Evolutionary conservation across 2,113 vertebrate species (phyloP).

Genomic region (Salvator merianae): DNA sequence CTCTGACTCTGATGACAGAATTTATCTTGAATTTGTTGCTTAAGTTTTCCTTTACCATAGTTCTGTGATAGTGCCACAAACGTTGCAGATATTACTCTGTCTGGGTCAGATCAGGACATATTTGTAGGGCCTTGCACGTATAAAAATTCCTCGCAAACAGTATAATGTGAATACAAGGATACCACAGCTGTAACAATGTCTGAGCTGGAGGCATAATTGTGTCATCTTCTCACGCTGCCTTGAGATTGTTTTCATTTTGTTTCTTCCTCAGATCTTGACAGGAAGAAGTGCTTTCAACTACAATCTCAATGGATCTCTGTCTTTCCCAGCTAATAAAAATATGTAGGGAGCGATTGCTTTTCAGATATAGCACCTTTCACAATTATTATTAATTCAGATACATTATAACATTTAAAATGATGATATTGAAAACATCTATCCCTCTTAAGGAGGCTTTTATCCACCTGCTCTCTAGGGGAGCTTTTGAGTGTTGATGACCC

Average conservation of each 20-base stretch:
- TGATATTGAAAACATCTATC: background rate
- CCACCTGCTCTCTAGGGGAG: background rate
- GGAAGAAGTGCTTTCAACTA: background rate
- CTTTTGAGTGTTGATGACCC: background rate
- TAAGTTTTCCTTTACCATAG: too few species aligned
- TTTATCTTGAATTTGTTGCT: background rate
- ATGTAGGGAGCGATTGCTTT: background rate
- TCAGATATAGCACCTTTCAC: background rate
- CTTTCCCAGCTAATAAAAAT: conserved; percentile 1
- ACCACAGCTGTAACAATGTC: background rate
- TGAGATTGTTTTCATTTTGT: background rate
- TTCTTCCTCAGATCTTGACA: background rate
- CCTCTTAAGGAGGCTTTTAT: conserved; percentile 11
- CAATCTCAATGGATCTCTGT: background rate
- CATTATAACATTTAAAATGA: background rate
- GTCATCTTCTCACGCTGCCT: background rate
- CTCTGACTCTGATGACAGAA: background rate
- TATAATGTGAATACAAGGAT: background rate
- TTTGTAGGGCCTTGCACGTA: background rate
- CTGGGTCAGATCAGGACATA: background rate
- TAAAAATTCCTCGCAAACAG: background rate
- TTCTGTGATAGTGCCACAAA: background rate
- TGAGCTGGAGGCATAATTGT: background rate
- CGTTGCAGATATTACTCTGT: background rate
- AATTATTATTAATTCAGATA: background rate